These are phyloP conservation scores for Helogale parvula DNA, from an alignment of 2,113 vertebrate species.

Conservation along the genomic window DNA sequence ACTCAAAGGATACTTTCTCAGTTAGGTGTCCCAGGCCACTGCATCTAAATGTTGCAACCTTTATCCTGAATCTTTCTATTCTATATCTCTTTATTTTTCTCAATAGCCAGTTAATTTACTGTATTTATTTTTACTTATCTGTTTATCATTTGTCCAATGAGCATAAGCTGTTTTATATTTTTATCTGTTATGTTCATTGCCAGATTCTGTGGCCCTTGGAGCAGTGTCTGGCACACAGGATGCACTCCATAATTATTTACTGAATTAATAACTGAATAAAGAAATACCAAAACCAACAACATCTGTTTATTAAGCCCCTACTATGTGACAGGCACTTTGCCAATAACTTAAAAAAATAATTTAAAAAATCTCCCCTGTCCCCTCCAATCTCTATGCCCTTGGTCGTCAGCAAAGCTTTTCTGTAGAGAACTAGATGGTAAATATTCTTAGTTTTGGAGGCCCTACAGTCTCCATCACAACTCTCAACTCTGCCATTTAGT, in stretches of 20 bases:
- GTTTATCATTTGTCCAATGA: not conserved
- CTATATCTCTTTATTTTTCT: not conserved
- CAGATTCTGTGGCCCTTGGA: not conserved
- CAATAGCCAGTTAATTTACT: not conserved
- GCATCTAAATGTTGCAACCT: not conserved
- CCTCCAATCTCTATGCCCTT: not conserved
- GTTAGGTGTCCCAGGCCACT: too few relatives aligned
- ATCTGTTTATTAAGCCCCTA: not conserved
- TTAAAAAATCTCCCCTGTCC: not conserved
- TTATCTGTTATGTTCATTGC: not conserved
- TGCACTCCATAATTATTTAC: not conserved
- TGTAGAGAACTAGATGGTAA: not conserved
- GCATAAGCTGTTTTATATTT: not conserved
- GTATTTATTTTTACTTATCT: not conserved
- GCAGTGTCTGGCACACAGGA: not conserved
- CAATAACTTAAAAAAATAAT: not conserved
- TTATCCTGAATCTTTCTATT: not conserved
- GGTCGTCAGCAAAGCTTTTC: not conserved
- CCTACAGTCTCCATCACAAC: not conserved
- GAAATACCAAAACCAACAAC: not conserved
- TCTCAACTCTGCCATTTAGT: not conserved
- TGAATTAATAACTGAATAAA: not conserved
- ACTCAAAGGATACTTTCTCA: not conserved
- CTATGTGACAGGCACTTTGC: not conserved
- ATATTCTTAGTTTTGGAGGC: not conserved